Base-by-base conservation (phyloP, 2,797 vertebrate genomes). In the Spinus olivaceus region DNA sequence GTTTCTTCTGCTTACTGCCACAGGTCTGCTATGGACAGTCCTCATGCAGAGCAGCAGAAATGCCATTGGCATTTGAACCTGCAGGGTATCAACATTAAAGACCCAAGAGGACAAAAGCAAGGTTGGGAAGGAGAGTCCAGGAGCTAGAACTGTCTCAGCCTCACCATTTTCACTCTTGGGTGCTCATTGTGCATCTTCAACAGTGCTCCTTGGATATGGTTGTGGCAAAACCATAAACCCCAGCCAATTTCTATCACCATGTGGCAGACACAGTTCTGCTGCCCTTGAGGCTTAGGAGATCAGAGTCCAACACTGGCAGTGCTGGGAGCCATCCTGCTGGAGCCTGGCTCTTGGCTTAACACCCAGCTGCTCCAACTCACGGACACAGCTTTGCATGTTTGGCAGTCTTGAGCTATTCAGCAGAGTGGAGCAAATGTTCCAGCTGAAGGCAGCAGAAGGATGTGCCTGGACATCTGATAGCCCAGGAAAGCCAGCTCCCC, bases 201-300 rank as follows among this genome's bases (percentile, higher is more conserved):
- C 17, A 22, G 19, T 9, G 23, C 18, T 63, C 32, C 21, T 57
- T 41, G 11, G 49, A 57, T 3, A 3, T 22, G 24, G 22, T 6
- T 39, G 32, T 28, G 57, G 53, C 15, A 47, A 67, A 85, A 46
- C 4, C 5, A 33, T 14, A 70, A 78, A 57, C 4, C 6, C 5
- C 46, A 41, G 37, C 8, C 46, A 14, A 23, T 44, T 39, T 35
- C 39, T 21, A 47, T 24, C 12, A 8, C 14, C 37, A 12, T 0
- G 0, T 6, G 3, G 35, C 47, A 60, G 37, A 61, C 14, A 19
- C 0, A 0, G 6, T 18, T 25, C 47, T 33, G 41, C 35, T 2
- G 3, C 39, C 17, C 1, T 1, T 23, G 57, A 61, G 3, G 18
- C 22, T 77, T 25, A 53, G 35, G 49, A 72, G 37, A 69, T 37